phyloP scores from a whole-genome alignment of 2,888 invertebrate species.

The Leptarthrus brevirostris region DNA sequence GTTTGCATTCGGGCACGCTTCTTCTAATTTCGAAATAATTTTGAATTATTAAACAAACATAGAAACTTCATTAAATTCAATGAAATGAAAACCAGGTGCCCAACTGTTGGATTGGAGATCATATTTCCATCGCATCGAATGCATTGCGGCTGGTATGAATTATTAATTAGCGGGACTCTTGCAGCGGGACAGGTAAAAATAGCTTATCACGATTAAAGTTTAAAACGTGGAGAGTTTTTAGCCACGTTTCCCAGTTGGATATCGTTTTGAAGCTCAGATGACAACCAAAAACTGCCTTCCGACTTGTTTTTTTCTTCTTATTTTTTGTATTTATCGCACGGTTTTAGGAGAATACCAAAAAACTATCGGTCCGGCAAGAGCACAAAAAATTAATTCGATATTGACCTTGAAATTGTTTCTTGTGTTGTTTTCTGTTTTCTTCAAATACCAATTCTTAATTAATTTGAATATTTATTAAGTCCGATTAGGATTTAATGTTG shows the following conservation, averaged over 20 bases:
- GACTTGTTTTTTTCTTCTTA: not conserved
- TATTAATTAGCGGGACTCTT: conserved; percentile 9
- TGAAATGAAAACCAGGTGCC: not conserved
- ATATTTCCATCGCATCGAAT: not conserved
- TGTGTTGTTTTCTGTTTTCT: conserved; percentile 8
- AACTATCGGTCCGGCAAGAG: not conserved
- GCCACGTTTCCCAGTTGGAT: conserved; percentile 21
- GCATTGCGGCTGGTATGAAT: not conserved
- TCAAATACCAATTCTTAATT: conserved; percentile 21
- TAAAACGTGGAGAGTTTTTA: not conserved
- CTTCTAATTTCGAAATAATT: not conserved
- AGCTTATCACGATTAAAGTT: not conserved
- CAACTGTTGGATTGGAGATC: not conserved
- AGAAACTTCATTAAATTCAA: too few relatives aligned
- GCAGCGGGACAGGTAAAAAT: not conserved
- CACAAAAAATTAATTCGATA: conserved; percentile 27
- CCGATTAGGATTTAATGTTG: conserved; percentile 26
- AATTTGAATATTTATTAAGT: conserved; percentile 40
- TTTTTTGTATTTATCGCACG: not conserved
- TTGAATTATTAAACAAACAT: not conserved
- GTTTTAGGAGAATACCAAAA: not conserved
- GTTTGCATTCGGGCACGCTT: too few relatives aligned
- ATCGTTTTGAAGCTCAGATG: not conserved
- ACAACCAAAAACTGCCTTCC: conserved; percentile 6
- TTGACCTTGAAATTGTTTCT: conserved; percentile 25